These are phyloP conservation scores for Nettapus auritus DNA, from an alignment of 2,113 vertebrate genomes.

Conservation along the genomic window DNA sequence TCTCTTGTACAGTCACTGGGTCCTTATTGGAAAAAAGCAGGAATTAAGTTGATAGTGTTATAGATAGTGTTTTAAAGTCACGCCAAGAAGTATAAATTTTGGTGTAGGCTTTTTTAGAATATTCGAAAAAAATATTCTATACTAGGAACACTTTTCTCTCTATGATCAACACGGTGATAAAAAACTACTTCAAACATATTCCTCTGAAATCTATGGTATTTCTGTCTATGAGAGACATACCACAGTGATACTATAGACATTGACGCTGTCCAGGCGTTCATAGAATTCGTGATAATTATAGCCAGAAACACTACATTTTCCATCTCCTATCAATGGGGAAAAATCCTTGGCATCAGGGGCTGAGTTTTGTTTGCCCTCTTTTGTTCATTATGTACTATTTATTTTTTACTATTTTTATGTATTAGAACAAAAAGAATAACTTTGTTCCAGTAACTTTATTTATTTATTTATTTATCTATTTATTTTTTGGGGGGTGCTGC, in stretches of 20 bases:
- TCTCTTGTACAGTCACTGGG: background rate
- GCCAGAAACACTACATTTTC: background rate
- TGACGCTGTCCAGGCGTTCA: fast-evolving
- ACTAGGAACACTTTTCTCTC: background rate
- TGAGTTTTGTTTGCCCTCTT: background rate
- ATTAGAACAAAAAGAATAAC: background rate
- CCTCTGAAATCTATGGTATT: background rate
- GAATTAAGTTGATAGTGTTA: background rate
- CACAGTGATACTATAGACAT: background rate
- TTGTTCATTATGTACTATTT: background rate
- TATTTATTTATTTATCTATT: background rate
- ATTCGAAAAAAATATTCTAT: background rate
- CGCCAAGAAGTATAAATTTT: background rate
- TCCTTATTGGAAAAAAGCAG: background rate
- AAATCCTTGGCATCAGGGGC: background rate
- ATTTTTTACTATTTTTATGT: background rate
- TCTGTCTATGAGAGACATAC: background rate
- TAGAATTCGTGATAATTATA: background rate
- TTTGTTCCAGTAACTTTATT: background rate
- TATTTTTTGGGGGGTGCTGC: background rate
- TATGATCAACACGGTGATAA: background rate
- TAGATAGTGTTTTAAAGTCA: background rate
- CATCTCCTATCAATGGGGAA: background rate
- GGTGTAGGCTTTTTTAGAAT: background rate
- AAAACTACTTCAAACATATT: background rate